Conservation (phyloP, 2,888 invertebrate species). For the Nephrotoma guestfalica region DNA sequence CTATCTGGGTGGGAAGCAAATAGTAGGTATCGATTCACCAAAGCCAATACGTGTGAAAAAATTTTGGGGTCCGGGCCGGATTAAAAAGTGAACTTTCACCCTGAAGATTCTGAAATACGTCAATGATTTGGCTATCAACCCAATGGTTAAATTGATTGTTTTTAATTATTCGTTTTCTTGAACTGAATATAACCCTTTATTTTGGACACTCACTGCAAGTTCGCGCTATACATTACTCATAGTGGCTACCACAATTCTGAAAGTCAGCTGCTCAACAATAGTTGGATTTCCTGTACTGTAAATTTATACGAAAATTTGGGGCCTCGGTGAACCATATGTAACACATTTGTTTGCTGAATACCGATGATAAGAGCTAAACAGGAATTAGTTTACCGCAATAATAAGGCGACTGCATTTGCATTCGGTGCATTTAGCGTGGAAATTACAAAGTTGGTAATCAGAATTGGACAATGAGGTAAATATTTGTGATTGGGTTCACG, state of each 20-base stretch:
- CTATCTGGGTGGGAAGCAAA: conserved; percentile 76
- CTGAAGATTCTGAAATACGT: conserved; percentile 72
- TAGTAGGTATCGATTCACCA: conserved; percentile 87
- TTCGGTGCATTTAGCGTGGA: neutral
- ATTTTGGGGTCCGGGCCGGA: conserved; percentile 71
- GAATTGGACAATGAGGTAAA: conserved; percentile 11
- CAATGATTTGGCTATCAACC: conserved; percentile 55
- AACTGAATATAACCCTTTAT: conserved; percentile 76
- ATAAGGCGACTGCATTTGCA: neutral
- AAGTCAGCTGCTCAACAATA: conserved; percentile 84
- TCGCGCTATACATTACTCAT: conserved; percentile 91
- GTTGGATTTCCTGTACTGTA: conserved; percentile 83
- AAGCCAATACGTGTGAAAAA: conserved; percentile 82
- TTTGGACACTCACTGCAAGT: conserved; percentile 70
- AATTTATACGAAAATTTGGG: conserved; percentile 94
- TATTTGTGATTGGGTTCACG: conserved; percentile 37
- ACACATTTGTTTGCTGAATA: conserved; percentile 78
- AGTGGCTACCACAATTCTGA: conserved; percentile 78
- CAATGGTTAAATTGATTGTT: conserved; percentile 44
- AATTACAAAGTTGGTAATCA: conserved; percentile 9
- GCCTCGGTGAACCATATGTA: conserved; percentile 72
- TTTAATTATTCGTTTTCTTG: conserved; percentile 79
- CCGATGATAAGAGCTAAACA: conserved; percentile 82
- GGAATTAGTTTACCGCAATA: neutral
- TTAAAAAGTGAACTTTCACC: conserved; percentile 77